Base-by-base conservation (phyloP, 2,797 vertebrate genomes). In the Staurois parvus region DNA sequence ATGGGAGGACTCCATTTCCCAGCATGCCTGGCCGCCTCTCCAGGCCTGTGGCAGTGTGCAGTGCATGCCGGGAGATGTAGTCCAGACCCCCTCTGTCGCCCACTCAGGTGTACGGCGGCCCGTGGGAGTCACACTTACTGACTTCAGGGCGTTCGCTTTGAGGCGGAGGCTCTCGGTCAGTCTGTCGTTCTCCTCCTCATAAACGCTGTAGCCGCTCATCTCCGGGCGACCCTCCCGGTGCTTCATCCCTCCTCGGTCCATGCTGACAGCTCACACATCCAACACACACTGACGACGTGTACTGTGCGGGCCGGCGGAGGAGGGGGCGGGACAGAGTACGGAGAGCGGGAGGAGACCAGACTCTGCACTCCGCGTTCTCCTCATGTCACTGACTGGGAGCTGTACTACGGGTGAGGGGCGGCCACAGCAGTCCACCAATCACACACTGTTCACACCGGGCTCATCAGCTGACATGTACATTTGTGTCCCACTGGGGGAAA, bases 111-210 rank as follows among this genome's bases (percentile, higher is more conserved):
- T 81, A 80, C 84, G 77, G 77, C 13, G 64, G 70, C 59, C 72
- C 15, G 13, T n/a, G 29, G 15, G 76, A 30, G 28, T n/a, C 26
- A 84, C 0, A 93, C 97, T 91, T 91, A 99, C 98, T 87, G 97
- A 97, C 91, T 99, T 99, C 82, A 99, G 93, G 79, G 97, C 97
- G 8, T 48, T 95, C 81, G 99, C 97, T 97, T 99, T 99, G 0
- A 91, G 94, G 68, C 94, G 95, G 80, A 99, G 94, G 76, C 94
- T 97, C 87, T 99, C 98, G 5, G 97, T 96, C 64, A 99, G 90
- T 42, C 94, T 95, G 45, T 99, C 96, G 4, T 99, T 99, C 87
- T 99, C 98, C 84, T 99, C 98, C 81, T 99, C 98, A 0, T 98
- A 94, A 48, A 97, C 95, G 56, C 95, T 99, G 88, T 99, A 98